These are phyloP conservation scores for Lasioglossum albipes DNA, from an alignment of 1,140 invertebrate genomes.

Conservation along the genomic window DNA sequence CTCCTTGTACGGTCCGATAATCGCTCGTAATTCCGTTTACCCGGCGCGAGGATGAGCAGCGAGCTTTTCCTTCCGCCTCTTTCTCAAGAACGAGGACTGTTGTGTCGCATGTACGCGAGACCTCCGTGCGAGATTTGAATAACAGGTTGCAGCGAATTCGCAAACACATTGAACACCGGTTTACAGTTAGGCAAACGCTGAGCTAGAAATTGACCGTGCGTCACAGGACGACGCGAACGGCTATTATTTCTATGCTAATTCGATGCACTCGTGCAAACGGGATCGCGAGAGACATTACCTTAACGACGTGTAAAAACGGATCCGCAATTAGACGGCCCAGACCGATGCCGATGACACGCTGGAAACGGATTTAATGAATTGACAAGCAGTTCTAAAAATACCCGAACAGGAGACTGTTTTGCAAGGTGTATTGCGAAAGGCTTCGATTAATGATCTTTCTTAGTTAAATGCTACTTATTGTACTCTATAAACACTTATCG, in stretches of 20 bases:
- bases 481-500: too few species aligned
- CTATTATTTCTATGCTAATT: slow-evolving; percentile 47
- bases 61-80: neutral
- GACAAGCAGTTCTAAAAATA: too few species aligned
- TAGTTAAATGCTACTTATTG: too few species aligned
- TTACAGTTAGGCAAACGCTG: slow-evolving; percentile 54
- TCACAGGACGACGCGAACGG: neutral
- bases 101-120: neutral
- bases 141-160: slow-evolving; percentile 35
- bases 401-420: too few species aligned
- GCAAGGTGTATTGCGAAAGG: too few species aligned
- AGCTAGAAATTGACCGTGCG: slow-evolving; percentile 38
- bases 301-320: neutral
- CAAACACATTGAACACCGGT: slow-evolving; percentile 8
- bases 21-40: slow-evolving; percentile 7
- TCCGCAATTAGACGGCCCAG: neutral
- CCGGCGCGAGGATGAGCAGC: too few species aligned
- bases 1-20: slow-evolving; percentile 9
- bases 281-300: neutral
- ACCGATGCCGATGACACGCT: too few species aligned
- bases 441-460: too few species aligned
- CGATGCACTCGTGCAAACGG: neutral
- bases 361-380: too few species aligned
- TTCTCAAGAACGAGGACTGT: neutral
- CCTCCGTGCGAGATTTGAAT: slow-evolving; percentile 24